These are phyloP conservation scores for Erethizon dorsatum DNA, from an alignment of 2,797 vertebrate genomes.

Conservation along the genomic window DNA sequence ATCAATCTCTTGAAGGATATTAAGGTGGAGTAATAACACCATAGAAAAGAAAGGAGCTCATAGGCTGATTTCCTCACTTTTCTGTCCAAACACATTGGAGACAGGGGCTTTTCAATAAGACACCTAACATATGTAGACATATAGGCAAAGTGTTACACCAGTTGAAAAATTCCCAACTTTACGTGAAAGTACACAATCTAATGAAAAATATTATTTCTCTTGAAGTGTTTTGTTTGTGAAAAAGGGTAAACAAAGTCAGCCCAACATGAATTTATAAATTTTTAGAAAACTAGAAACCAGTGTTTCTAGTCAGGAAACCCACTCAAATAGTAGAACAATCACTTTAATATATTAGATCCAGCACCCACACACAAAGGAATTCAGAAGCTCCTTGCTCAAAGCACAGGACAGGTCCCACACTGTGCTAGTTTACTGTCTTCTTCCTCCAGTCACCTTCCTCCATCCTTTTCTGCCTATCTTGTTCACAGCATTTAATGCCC, in stretches of 20 bases:
- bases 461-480: not conserved
- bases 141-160: not conserved
- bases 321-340: not conserved
- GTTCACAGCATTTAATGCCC: not conserved
- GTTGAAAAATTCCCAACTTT: not conserved
- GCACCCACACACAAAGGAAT: not conserved
- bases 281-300: constrained; percentile 6
- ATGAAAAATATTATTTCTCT: constrained; percentile 16
- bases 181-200: not conserved
- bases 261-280: not conserved
- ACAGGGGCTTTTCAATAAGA: not conserved
- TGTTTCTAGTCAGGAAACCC: not conserved
- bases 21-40: not conserved
- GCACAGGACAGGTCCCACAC: not conserved
- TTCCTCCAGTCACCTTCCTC: not conserved
- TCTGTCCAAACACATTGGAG: not conserved
- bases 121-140: not conserved
- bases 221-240: not conserved
- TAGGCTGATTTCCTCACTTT: not conserved
- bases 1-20: not conserved
- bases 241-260: not conserved
- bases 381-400: not conserved
- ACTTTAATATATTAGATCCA: not conserved
- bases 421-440: not conserved
- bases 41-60: not conserved